A percentile compares a stretch with the other conserved stretches of the same genome.
Conservation (phyloP, 2,113 vertebrate species). For the Heloderma charlesbogerti region DNA sequence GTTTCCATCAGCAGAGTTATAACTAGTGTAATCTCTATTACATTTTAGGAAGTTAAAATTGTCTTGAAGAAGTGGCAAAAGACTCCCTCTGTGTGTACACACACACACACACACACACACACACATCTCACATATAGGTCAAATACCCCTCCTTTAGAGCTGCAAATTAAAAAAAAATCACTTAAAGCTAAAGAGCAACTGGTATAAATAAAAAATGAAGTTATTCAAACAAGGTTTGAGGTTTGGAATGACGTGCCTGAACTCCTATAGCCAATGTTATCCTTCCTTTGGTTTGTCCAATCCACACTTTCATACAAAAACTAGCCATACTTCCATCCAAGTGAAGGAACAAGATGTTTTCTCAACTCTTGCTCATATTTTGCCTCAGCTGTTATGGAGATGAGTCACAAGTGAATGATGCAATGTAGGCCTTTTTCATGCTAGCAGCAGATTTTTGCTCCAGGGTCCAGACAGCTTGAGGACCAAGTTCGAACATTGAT, state of each 20-base stretch:
- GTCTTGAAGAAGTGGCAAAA: neutral
- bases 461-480: neutral
- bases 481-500: neutral
- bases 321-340: slow-evolving; percentile 17
- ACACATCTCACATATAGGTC: neutral
- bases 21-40: neutral
- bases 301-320: neutral
- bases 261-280: slow-evolving; percentile 36
- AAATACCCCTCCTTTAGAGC: neutral
- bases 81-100: too few relatives aligned
- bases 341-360: slow-evolving; percentile 18
- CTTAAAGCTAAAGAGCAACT: too few relatives aligned
- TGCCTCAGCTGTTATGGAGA: neutral
- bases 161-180: neutral
- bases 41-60: neutral
- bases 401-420: slow-evolving; percentile 16
- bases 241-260: neutral
- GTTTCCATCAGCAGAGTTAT: neutral
- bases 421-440: neutral
- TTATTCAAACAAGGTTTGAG: neutral
- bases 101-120: too few relatives aligned
- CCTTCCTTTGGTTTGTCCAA: slow-evolving; percentile 3
- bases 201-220: neutral
- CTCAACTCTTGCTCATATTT: slow-evolving; percentile 12
- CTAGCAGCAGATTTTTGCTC: slow-evolving; percentile 15